Conservation (phyloP, 1,140 invertebrate species). For the Whitmania pigra region DNA sequence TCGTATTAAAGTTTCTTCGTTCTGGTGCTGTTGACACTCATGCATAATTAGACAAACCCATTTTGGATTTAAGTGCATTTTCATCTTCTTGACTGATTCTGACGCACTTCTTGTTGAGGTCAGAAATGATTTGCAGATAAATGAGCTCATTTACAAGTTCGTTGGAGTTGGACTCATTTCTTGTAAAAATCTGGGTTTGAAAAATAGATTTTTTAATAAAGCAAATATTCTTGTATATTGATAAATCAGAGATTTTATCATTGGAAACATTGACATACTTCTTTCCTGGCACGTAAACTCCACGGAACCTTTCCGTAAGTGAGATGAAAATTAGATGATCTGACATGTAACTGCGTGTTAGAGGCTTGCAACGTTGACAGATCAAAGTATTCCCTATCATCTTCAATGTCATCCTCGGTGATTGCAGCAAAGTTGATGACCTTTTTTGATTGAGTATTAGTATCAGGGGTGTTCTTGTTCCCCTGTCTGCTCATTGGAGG, state of each 20-base stretch:
- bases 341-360: background rate
- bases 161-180: background rate
- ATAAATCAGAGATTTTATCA: background rate
- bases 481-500: too few relatives aligned
- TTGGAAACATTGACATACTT: background rate
- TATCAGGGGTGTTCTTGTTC: too few relatives aligned
- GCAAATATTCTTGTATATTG: background rate
- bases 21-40: too few relatives aligned
- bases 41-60: background rate
- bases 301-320: background rate
- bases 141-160: background rate
- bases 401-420: constrained; percentile 9
- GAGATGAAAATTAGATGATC: background rate
- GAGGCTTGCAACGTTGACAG: background rate
- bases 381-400: background rate
- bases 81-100: background rate
- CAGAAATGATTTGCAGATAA: background rate
- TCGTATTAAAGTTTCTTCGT: background rate
- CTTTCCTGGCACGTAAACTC: background rate
- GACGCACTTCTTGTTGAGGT: background rate
- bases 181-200: background rate
- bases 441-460: background rate
- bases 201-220: background rate
- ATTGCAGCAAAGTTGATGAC: background rate
- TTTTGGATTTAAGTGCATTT: background rate